Evolutionary conservation across 2,797 vertebrate species (phyloP), one percentile per base, ranked within the genome.

Genomic region (Enteromius radiatus): DNA sequence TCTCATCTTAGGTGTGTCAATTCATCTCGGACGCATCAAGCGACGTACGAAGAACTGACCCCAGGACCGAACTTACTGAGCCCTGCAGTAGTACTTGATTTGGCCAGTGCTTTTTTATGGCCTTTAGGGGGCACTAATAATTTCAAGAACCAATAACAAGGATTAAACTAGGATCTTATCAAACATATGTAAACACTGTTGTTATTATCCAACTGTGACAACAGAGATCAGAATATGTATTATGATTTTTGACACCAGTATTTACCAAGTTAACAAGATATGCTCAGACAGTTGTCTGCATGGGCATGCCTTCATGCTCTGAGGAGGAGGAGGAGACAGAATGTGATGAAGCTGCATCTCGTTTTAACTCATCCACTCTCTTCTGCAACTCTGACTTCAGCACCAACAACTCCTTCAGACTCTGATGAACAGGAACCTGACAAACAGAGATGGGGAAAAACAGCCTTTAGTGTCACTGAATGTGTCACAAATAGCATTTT

Each of bases 381-480:
- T 95, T 96, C 92, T 98, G 96, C 1, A 99, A 95, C 90, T 99
- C 97, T 0, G 94, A 89, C 64, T 95, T 92, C 78, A 98, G 87
- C 28, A 95, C 88, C 71, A 98, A 93, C 47, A 99, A 93, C 59
- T 99, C 98, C 89, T 97, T 98, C 17, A 97, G 92, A n/a, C 94
- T 96, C 92, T 98, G 97, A 89, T 98, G 97, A 82, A 97, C 95
- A 4, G 97, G 97, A 86, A 97, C 95, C 98, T 99, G 79, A n/a
- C 21, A 19, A 19, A 52, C 17, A 17, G 38, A 73, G 12, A 49
- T 7, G 52, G 9, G 65, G 28, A 63, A 3, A 70, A 21, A 59
- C 5, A 78, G 14, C n/a, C 15, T 12, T 11, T 12, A 31, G 68
- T 21, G 10, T 31, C 43, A 31, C 26, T 19, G 10, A 31, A 49